These are phyloP conservation scores for Brachymystax lenok DNA, from an alignment of 2,797 vertebrate species.

Conservation along the genomic window DNA sequence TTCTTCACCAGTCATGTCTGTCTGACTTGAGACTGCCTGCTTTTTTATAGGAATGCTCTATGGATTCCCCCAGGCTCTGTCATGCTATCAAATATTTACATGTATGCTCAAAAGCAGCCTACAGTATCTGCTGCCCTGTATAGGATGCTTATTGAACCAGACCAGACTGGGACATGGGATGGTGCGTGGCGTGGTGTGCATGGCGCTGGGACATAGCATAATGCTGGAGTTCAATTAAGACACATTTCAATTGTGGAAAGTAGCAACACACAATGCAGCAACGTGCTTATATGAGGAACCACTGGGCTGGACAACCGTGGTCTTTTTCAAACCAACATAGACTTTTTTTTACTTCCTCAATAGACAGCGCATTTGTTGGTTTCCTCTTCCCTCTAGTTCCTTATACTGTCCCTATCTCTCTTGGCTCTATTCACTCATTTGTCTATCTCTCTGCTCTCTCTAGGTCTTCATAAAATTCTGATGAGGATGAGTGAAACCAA, in stretches of 20 bases:
- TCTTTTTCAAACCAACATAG: background rate
- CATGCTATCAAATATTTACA: background rate
- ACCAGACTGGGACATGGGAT: background rate
- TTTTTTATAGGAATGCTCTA: background rate
- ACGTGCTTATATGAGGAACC: background rate
- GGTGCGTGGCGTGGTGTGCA: background rate
- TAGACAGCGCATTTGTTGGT: too few species aligned
- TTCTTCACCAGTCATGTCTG: background rate
- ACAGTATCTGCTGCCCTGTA: background rate
- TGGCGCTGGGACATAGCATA: background rate
- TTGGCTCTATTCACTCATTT: background rate
- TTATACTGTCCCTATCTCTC: background rate
- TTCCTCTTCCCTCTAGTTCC: background rate
- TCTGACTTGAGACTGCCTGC: background rate
- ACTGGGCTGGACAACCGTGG: background rate
- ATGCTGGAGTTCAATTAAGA: background rate
- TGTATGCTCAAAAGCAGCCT: background rate
- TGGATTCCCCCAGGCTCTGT: background rate
- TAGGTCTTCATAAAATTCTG: conserved; percentile 74
- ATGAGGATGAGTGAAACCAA: conserved; percentile 76
- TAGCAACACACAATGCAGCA: background rate
- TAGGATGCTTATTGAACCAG: background rate
- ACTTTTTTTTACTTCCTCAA: too few species aligned
- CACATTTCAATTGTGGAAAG: background rate
- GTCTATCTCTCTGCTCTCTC: conserved; percentile 31